phyloP scores from a whole-genome alignment of 1,140 invertebrate genomes.

The Harlomillsia oculata region DNA sequence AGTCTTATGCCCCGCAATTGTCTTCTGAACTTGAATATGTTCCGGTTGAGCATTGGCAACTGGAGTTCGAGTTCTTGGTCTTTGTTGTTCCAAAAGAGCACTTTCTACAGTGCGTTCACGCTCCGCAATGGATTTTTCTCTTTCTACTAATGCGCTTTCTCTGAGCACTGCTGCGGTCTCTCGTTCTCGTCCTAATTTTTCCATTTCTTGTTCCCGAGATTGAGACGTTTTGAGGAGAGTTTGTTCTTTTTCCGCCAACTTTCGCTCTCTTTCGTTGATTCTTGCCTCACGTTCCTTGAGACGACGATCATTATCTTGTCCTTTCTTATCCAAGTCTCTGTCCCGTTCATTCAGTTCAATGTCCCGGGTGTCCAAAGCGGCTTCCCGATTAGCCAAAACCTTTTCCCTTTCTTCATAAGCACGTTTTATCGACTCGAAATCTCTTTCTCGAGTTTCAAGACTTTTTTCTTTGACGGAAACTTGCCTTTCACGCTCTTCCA shows the following conservation, averaged over 20 bases:
- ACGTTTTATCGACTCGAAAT: neutral
- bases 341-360: neutral
- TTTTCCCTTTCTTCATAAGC: conserved; percentile 4
- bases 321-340: neutral
- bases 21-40: too few species aligned
- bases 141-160: conserved; percentile 3
- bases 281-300: conserved; percentile 1
- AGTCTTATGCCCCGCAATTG: too few species aligned
- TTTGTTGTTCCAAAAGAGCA: too few species aligned
- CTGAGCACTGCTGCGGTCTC: neutral
- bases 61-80: too few species aligned
- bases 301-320: neutral
- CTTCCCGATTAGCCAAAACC: conserved; percentile 5
- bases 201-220: neutral
- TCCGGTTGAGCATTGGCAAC: too few species aligned
- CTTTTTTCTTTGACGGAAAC: neutral
- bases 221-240: neutral
- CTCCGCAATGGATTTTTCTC: neutral
- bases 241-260: neutral
- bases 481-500: neutral
- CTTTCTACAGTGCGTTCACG: neutral
- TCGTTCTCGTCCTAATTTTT: conserved; percentile 7
- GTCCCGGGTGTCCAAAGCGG: neutral
- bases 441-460: neutral
- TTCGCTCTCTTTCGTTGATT: neutral